Evolutionary conservation across 2,797 vertebrate genomes (phyloP), one percentile per base, ranked within the genome.

Genomic region (Macroramphosus scolopax): DNA sequence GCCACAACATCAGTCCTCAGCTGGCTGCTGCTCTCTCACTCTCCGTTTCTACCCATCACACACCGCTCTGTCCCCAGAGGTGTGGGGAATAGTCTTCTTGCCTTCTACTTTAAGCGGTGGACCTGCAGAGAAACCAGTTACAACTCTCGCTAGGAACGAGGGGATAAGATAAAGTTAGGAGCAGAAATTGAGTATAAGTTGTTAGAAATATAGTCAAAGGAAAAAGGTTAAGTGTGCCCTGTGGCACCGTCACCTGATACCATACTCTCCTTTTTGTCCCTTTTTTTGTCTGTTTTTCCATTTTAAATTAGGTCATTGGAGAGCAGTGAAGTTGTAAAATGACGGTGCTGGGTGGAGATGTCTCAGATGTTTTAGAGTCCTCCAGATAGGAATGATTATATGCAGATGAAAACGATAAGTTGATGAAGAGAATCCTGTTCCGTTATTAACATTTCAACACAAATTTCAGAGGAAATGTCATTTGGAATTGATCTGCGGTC

Each of bases 61-160:
- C 33, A 18, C 41, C 54, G n/a, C n/a, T 20, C 35, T 56, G 55
- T 82, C 78, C 74, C 77, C 42, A 25, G 77, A 81, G 69, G 54
- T 37, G 10, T 13, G 15, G 51, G 69, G 78, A 87, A 85, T 85
- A 68, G 81, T 66, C 51, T 52, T 20, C 71, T 59, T 45, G 65
- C 41, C 57, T 53, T 58, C 45, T 47, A 51, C 75, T 81, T 51
- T 47, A 56, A 61, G 63, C 39, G 35, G 83, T 81, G 77, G 72
- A 75, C 71, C 68, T 54, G 71, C 66, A 68, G 57, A 66, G 69
- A 71, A 68, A 74, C 72, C 78, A 51, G 76, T 49, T 52, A 54
- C 43, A 51, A 57, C 63, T 68, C 57, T 42, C 52, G 60, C 60
- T 63, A 47, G 20, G 38, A 69, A 66, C 26, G 62, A 72, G 50